Evolutionary conservation across 2,113 vertebrate species (phyloP).

Genomic region (Podilymbus podiceps): DNA sequence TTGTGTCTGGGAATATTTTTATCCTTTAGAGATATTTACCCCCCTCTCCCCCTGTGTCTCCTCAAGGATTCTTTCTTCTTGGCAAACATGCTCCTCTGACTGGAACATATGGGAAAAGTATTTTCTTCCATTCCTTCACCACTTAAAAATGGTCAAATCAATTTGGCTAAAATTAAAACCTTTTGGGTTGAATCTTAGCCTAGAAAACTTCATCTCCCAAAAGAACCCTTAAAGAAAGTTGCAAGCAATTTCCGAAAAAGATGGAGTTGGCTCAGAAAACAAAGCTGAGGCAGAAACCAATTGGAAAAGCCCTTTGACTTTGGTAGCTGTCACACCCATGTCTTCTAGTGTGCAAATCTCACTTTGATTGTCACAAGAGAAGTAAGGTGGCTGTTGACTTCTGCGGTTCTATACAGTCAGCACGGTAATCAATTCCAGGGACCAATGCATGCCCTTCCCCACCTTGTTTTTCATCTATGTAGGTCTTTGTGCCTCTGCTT

Average conservation of each 20-base stretch:
- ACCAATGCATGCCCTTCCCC: not conserved
- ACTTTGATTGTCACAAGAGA: not conserved
- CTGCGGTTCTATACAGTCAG: not conserved
- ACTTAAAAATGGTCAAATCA: constrained; percentile 49
- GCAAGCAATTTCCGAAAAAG: constrained; percentile 12
- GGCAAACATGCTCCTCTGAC: constrained; percentile 14
- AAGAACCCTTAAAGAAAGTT: constrained; percentile 57
- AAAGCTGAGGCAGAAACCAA: not conserved
- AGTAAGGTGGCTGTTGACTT: not conserved
- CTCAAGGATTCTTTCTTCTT: constrained; percentile 31
- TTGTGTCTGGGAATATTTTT: constrained; percentile 66
- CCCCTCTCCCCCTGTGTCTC: constrained; percentile 4
- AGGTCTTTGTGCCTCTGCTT: not conserved
- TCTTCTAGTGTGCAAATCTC: not conserved
- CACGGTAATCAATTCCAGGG: not conserved
- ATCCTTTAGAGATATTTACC: constrained; percentile 29
- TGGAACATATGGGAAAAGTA: constrained; percentile 61
- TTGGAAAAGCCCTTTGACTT: not conserved
- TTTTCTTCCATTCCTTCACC: constrained; percentile 64
- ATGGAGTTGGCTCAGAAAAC: not conserved
- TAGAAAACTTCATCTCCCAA: constrained; percentile 59
- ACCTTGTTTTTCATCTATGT: not conserved
- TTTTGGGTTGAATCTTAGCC: constrained; percentile 64
- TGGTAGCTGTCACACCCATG: not conserved
- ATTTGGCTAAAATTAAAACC: constrained; percentile 65